phyloP scores from a whole-genome alignment of 2,797 vertebrate species.

The Chrysocyon brachyurus region DNA sequence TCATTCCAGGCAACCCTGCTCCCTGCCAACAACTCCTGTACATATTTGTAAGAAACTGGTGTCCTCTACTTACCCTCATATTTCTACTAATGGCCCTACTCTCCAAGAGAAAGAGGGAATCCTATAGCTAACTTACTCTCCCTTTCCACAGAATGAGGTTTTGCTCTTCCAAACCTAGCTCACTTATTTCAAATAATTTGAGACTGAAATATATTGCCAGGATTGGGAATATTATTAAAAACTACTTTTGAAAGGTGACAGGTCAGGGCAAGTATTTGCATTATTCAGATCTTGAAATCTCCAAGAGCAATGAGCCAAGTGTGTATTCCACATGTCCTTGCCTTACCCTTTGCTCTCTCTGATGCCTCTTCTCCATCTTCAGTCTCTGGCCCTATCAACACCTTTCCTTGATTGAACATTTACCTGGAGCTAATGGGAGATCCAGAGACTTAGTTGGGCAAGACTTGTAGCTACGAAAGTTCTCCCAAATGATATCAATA shows the following conservation, averaged over 20 bases:
- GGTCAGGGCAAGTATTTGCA: neutral
- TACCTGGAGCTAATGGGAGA: neutral
- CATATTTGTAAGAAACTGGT: neutral
- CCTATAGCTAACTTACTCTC: neutral
- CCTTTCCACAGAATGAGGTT: neutral
- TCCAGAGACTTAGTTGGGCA: neutral
- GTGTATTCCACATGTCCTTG: rapidly evolving
- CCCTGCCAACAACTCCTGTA: neutral
- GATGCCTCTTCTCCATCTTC: neutral
- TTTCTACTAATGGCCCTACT: neutral
- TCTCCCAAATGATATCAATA: slow-evolving; percentile 24
- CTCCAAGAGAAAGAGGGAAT: neutral
- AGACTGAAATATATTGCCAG: neutral
- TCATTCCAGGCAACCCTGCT: neutral
- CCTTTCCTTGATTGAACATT: neutral
- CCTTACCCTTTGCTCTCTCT: neutral
- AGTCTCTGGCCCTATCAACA: neutral
- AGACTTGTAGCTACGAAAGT: neutral
- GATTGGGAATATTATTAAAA: neutral
- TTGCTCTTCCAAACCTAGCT: neutral
- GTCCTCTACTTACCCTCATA: neutral
- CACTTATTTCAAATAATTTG: neutral
- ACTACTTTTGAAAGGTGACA: neutral
- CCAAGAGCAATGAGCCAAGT: neutral
- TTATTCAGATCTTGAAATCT: neutral